Conservation (phyloP, 2,888 invertebrate species). For the Drosophila nigricruria region DNA sequence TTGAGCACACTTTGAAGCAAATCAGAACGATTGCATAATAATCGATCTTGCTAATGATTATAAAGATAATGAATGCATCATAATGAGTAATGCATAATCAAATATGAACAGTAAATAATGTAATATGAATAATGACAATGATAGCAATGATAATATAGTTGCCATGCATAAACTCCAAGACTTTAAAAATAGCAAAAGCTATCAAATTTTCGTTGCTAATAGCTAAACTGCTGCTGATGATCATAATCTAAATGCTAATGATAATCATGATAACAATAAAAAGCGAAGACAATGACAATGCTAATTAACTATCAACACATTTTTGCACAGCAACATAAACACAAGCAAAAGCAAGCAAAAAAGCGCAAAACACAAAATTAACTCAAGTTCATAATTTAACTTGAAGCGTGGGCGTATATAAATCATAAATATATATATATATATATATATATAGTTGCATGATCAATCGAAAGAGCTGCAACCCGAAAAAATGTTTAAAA, state of each 20-base stretch:
- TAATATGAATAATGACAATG: neutral
- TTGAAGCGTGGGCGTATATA: neutral
- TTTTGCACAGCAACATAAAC: neutral
- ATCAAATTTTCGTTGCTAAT: neutral
- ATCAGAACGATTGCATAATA: neutral
- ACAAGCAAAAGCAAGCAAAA: neutral
- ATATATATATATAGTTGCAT: neutral
- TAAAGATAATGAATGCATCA: neutral
- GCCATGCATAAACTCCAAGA: neutral
- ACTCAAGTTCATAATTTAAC: constrained; percentile 3
- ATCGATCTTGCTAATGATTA: neutral
- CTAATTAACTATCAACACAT: neutral
- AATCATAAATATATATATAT: neutral
- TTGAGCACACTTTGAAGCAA: neutral
- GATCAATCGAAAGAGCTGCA: constrained; percentile 6
- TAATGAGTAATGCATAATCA: neutral
- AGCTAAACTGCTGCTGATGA: neutral
- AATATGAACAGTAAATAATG: neutral
- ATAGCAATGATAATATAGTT: constrained; percentile 1
- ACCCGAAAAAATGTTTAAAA: constrained; percentile 22
- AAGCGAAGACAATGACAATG: constrained; percentile 3
- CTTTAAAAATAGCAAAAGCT: neutral
- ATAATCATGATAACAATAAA: neutral
- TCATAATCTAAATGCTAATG: neutral
- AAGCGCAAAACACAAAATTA: neutral